Evolutionary conservation across 2,888 invertebrate genomes (phyloP).

Genomic region (Pemphredon lugubris): DNA sequence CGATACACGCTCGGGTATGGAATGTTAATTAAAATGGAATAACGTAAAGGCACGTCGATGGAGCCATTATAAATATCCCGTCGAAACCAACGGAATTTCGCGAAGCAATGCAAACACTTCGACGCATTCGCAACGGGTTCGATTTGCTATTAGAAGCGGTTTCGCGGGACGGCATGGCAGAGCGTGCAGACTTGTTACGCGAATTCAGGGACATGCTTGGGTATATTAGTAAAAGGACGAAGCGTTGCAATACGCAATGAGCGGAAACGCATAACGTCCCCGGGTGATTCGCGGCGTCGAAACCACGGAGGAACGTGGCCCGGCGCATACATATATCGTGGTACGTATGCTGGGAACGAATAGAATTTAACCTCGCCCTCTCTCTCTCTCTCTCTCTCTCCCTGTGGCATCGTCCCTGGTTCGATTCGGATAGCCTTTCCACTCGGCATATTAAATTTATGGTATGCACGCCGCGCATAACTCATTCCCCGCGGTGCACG

Average conservation of each 20-base stretch:
- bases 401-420: conserved; percentile 64
- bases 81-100: not conserved
- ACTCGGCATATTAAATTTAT: conserved; percentile 79
- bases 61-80: not conserved
- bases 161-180: no score
- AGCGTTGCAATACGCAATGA: conserved; percentile 17
- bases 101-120: conserved; percentile 6
- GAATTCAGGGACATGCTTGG: no score
- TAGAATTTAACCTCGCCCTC: conserved; percentile 67
- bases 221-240: conserved; percentile 8
- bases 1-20: no score
- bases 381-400: conserved; percentile 23
- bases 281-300: conserved; percentile 8
- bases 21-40: conserved; percentile 6
- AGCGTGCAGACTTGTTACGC: no score
- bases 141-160: not conserved
- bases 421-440: conserved; percentile 78
- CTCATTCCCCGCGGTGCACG: conserved; percentile 58
- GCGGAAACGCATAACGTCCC: conserved; percentile 14
- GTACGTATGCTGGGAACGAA: conserved; percentile 66
- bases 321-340: conserved; percentile 16
- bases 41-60: not conserved
- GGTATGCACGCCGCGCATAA: conserved; percentile 75
- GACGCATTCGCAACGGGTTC: not conserved
- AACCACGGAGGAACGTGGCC: conserved; percentile 44